A percentile compares a stretch with the other conserved stretches of the same genome.
These are phyloP conservation scores for Drosophila quinaria DNA, from an alignment of 2,888 invertebrate genomes.

Conservation along the genomic window DNA sequence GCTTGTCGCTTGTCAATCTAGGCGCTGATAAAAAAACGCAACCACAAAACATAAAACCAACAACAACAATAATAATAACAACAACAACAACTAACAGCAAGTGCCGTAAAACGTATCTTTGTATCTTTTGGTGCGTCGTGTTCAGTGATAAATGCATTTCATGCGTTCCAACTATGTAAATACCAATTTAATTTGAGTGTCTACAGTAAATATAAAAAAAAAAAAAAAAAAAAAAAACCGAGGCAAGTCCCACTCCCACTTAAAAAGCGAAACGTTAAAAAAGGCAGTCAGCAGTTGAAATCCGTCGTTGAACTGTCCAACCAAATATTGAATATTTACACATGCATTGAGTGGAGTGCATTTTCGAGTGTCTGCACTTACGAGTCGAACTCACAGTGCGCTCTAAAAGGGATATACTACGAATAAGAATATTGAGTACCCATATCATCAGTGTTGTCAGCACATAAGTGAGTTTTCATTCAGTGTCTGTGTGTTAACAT, in stretches of 20 bases:
- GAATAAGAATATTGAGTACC: slow-evolving; percentile 28
- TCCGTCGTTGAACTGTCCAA: slow-evolving; percentile 37
- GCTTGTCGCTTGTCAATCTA: slow-evolving; percentile 75
- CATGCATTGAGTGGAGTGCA: slow-evolving; percentile 78
- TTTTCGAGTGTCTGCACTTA: slow-evolving; percentile 80
- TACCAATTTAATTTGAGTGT: slow-evolving; percentile 85
- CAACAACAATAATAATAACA: slow-evolving; percentile 26
- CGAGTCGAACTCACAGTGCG: slow-evolving; percentile 28
- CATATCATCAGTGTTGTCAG: slow-evolving; percentile 39
- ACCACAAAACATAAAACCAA: slow-evolving; percentile 52
- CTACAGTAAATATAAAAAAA: slow-evolving; percentile 59
- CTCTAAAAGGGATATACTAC: slow-evolving; percentile 7
- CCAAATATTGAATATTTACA: slow-evolving; percentile 83
- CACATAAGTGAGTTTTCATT: slow-evolving; percentile 28
- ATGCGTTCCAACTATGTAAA: slow-evolving; percentile 81
- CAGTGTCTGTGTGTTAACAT: slow-evolving; percentile 46
- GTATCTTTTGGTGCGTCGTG: slow-evolving; percentile 37
- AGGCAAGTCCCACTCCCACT: neutral
- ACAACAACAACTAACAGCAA: slow-evolving; percentile 50
- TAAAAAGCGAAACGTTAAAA: slow-evolving; percentile 12
- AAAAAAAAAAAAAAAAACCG: no score
- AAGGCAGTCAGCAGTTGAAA: slow-evolving; percentile 34
- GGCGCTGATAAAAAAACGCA: slow-evolving; percentile 71
- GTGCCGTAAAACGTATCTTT: slow-evolving; percentile 57
- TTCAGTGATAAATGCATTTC: slow-evolving; percentile 77